phyloP scores from a whole-genome alignment of 2,797 vertebrate species.

The Micromesistius poutassou region DNA sequence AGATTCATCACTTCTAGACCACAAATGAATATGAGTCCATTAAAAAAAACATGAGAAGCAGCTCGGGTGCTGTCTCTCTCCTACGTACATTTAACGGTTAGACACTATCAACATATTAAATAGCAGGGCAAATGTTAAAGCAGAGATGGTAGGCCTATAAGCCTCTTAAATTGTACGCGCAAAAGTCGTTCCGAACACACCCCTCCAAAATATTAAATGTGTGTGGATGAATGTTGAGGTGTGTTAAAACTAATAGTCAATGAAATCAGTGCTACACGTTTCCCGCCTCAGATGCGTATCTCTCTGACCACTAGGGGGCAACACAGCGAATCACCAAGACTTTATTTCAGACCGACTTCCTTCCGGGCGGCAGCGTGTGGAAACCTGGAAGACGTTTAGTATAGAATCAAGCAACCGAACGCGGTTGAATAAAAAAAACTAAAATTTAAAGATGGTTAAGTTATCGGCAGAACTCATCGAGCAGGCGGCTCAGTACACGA shows the following conservation, averaged over 20 bases:
- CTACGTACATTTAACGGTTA: not conserved
- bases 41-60: not conserved
- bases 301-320: slow-evolving; percentile 2
- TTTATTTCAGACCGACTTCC: not conserved
- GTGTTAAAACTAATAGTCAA: not conserved
- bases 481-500: slow-evolving; percentile 93
- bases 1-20: not conserved
- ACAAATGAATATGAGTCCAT: not conserved
- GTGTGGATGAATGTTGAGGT: not conserved
- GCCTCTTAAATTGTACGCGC: not conserved
- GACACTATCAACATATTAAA: not conserved
- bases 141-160: not conserved
- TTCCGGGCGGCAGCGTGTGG: slow-evolving; percentile 46
- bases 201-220: not conserved
- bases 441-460: slow-evolving; percentile 82
- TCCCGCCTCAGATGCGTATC: not conserved
- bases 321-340: not conserved
- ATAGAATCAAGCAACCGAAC: not conserved
- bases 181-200: not conserved
- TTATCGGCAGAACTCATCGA: slow-evolving; percentile 91
- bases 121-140: not conserved
- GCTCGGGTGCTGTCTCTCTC: not conserved
- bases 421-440: not conserved
- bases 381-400: not conserved
- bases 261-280: not conserved